Conservation (phyloP, 2,113 vertebrate species). For the Dicerorhinus sumatrensis region DNA sequence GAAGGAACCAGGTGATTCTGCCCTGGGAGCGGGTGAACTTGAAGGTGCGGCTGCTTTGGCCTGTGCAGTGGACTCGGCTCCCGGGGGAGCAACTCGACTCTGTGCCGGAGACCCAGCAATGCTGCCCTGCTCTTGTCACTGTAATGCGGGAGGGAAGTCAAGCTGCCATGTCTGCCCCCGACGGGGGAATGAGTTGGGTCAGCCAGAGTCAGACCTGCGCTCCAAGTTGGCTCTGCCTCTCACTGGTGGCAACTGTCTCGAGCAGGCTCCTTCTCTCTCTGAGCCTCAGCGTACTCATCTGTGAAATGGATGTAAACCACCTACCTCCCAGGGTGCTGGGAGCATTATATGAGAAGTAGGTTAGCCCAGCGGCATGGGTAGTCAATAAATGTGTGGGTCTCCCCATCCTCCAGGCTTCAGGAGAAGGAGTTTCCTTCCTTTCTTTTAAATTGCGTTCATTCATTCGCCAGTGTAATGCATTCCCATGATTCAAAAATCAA, state of each 20-base stretch:
- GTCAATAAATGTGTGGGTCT: not conserved
- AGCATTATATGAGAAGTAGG: not conserved
- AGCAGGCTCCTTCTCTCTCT: not conserved
- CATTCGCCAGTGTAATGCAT: not conserved
- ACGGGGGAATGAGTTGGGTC: not conserved
- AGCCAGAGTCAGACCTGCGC: not conserved
- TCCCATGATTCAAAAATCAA: not conserved
- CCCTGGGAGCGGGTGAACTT: not conserved
- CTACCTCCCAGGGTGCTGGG: not conserved
- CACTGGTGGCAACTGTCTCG: not conserved
- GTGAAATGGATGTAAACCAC: not conserved
- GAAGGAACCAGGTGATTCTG: constrained; percentile 29
- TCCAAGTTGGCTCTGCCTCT: not conserved
- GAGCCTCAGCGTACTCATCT: not conserved
- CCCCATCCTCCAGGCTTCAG: not conserved
- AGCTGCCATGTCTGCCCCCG: not conserved
- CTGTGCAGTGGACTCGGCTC: not conserved
- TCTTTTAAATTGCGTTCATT: constrained; percentile 2
- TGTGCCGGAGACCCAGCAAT: not conserved
- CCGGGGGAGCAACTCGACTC: not conserved
- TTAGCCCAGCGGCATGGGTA: too few relatives aligned
- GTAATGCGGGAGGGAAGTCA: not conserved
- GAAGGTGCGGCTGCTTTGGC: not conserved
- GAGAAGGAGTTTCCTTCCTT: not conserved
- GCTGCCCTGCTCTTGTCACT: not conserved